phyloP scores from a whole-genome alignment of 2,113 vertebrate species.

The Zingel zingel region DNA sequence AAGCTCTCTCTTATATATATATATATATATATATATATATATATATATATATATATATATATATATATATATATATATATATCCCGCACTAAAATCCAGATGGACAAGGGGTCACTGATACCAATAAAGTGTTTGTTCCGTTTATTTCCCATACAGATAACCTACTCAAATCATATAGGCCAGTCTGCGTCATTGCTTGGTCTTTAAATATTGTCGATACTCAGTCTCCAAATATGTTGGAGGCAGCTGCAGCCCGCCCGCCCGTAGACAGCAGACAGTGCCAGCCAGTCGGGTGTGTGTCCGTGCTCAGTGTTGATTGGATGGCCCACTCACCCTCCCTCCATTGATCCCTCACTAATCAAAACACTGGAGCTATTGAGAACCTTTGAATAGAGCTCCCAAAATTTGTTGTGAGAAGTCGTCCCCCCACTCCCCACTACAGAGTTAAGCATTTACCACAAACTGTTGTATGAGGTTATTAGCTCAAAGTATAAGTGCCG shows the following conservation, averaged over 20 bases:
- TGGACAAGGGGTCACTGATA: too few relatives aligned
- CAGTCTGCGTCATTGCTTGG: too few relatives aligned
- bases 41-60: too few relatives aligned
- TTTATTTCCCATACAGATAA: too few relatives aligned
- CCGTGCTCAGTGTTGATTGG: conserved; percentile 74
- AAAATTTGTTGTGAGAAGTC: neutral
- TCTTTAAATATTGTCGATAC: neutral
- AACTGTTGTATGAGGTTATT: too few relatives aligned
- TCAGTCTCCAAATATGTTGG: conserved; percentile 36
- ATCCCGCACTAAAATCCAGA: too few relatives aligned
- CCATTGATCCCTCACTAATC: conserved; percentile 39
- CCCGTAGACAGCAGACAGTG: neutral
- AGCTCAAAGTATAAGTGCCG: neutral
- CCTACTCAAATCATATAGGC: neutral
- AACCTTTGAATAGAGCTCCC: neutral
- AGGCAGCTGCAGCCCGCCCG: conserved; percentile 29
- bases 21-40: too few relatives aligned
- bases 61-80: too few relatives aligned
- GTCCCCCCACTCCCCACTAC: neutral
- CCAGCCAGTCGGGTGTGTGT: conserved; percentile 69
- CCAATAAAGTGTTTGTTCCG: neutral
- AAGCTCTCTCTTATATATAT: too few relatives aligned
- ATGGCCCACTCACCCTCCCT: conserved; percentile 39
- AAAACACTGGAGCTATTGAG: conserved; percentile 48
- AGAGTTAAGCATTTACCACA: neutral